Conservation (phyloP, 2,797 vertebrate species). For the Nyctibius grandis region DNA sequence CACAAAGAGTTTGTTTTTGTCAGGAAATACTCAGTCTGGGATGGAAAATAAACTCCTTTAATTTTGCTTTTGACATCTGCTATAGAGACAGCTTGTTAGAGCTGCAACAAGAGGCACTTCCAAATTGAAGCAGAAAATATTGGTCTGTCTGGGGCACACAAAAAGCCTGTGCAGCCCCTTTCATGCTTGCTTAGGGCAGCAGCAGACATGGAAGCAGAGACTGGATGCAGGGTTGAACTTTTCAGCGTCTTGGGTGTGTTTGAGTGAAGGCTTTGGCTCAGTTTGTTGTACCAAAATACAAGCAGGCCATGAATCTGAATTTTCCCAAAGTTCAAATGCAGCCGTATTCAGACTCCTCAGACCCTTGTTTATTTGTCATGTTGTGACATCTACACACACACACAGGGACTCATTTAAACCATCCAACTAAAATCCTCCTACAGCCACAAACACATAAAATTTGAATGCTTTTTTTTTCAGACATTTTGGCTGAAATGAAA, state of each 20-base stretch:
- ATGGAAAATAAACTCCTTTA: conserved; percentile 9
- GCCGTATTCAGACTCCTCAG: background rate
- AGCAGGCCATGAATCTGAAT: conserved; percentile 16
- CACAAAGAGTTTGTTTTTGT: conserved; percentile 13
- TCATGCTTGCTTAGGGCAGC: background rate
- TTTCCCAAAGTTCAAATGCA: conserved; percentile 17
- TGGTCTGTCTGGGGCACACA: background rate
- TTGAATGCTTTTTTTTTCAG: conserved; percentile 41
- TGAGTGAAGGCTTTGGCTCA: conserved; percentile 14
- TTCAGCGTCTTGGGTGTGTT: background rate
- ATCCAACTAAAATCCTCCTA: conserved; percentile 45
- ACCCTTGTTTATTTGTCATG: conserved; percentile 39
- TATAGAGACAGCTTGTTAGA: background rate
- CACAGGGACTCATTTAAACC: conserved; percentile 44
- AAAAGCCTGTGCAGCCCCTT: background rate
- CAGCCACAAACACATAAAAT: conserved; percentile 50
- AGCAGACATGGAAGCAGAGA: background rate
- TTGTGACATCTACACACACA: conserved; percentile 42
- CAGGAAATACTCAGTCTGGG: background rate
- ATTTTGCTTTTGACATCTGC: background rate
- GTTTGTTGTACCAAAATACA: background rate
- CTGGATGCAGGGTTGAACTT: background rate
- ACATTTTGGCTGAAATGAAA: conserved; percentile 49
- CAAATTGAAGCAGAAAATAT: background rate
- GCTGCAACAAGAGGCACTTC: background rate